Base-by-base conservation (phyloP, 2,113 vertebrate genomes). In the Reinhardtius hippoglossoides region DNA sequence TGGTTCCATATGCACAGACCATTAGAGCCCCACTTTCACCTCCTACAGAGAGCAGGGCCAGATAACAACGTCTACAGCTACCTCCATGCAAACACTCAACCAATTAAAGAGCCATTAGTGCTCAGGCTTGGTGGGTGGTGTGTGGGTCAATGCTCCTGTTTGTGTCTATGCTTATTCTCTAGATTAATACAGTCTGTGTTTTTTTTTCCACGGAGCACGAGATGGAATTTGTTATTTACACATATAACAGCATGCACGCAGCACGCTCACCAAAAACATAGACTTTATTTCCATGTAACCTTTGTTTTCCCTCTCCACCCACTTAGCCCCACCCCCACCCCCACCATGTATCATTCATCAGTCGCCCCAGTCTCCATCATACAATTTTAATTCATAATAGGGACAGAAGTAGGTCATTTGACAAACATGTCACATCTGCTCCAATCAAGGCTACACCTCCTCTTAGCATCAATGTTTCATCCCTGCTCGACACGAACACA, bases 401-500 rank as follows among this genome's bases (percentile, higher is more conserved):
- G 71, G 90, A 82, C 86, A 91, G 92, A 95, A 94, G 93, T 94
- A 93, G 94, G 94, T 94, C 93, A 92, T 88, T 92, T 90, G 87
- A 92, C 92, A 93, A 93, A 93, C 91, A 92, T 91, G 92, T 92
- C 93, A 94, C 94, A 93, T 93, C 94, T 93, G 92, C 82, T 93
- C 89, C 82, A 85, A 82, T 94, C 89, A 86, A 74, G 87, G 76
- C 78, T 84, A 74, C 79, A 65, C 76, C 89, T 89, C 87, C 77
- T 90, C 91, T 87, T 78, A 86, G 76, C 89, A 84, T 90, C 74
- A 82, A 88, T 81, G 89, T 90, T 92, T 92, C 80, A 92, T 70
- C 71, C 35, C 27, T 61, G 71, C 67, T 86, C 78, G 60, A 84
- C 71, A 85, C 27, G 10, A 56, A 67, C 57, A 71, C 78, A 67